Evolutionary conservation across 2,797 vertebrate species (phyloP).

Genomic region (Melanogrammus aeglefinus): DNA sequence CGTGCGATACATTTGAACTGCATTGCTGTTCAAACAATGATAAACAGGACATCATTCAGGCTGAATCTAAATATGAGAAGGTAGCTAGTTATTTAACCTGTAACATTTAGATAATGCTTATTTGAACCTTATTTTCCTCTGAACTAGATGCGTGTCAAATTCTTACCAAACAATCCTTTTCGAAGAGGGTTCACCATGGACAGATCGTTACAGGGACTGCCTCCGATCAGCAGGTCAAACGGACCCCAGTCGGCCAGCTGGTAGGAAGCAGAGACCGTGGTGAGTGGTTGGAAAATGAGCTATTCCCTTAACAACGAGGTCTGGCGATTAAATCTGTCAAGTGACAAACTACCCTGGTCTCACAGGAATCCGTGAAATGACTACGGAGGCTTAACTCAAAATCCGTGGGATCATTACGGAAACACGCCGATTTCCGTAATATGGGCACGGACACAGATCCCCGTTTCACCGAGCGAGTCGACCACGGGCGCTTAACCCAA

Average conservation of each 20-base stretch:
- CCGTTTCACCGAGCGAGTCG: no score
- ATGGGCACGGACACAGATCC: no score
- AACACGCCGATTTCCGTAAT: no score
- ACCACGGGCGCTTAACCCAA: no score
- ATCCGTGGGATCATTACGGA: no score
- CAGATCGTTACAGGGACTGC: conserved; percentile 89
- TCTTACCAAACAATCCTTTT: conserved; percentile 89
- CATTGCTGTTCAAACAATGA: background rate
- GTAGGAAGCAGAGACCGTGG: conserved; percentile 25
- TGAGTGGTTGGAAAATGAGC: background rate
- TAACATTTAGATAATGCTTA: background rate
- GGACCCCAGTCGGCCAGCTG: conserved; percentile 95
- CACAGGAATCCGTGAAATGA: no score
- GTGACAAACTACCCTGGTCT: no score
- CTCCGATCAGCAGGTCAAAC: conserved; percentile 92
- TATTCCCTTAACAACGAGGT: background rate
- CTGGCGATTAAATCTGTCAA: background rate
- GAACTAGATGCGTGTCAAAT: background rate
- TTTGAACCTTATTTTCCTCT: background rate
- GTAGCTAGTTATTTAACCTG: background rate
- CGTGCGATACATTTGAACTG: background rate
- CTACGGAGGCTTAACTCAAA: no score
- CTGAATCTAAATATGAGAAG: background rate
- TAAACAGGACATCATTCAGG: background rate
- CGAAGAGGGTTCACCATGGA: conserved; percentile 86